These are phyloP conservation scores for Tethea ocularis DNA, from an alignment of 2,888 invertebrate genomes.

Conservation along the genomic window DNA sequence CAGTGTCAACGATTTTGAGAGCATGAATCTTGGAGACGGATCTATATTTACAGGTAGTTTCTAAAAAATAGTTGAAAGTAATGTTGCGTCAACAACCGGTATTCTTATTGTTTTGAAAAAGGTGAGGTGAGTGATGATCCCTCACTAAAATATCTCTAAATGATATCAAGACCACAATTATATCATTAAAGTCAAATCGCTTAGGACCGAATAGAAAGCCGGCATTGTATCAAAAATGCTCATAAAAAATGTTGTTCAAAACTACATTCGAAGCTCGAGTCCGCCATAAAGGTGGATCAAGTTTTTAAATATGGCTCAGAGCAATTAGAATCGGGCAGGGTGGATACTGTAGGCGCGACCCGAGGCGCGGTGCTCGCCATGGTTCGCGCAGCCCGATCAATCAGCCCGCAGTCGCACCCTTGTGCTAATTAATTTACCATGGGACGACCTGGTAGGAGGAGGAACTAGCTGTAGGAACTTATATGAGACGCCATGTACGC, in stretches of 20 bases:
- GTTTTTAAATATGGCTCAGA: slow-evolving; percentile 57
- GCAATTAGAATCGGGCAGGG: slow-evolving; percentile 60
- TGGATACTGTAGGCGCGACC: slow-evolving; percentile 51
- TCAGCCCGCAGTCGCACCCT: slow-evolving; percentile 59
- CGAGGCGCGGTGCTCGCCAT: slow-evolving; percentile 42
- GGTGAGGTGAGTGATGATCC: too few relatives aligned
- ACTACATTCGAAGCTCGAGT: slow-evolving; percentile 29
- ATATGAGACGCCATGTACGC: slow-evolving; percentile 19
- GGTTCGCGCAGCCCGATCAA: slow-evolving; percentile 50
- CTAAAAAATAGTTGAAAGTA: too few relatives aligned
- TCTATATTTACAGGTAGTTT: too few relatives aligned
- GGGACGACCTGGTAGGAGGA: slow-evolving; percentile 33
- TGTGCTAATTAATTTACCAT: slow-evolving; percentile 64
- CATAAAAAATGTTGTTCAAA: slow-evolving; percentile 39
- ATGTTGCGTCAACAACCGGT: too few relatives aligned
- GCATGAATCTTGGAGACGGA: neutral
- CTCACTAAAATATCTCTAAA: neutral
- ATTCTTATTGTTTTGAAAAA: too few relatives aligned
- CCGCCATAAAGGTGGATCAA: slow-evolving; percentile 51
- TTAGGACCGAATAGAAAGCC: slow-evolving; percentile 16
- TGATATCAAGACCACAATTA: neutral
- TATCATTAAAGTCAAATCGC: slow-evolving; percentile 3
- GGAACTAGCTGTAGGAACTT: slow-evolving; percentile 18
- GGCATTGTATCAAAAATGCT: slow-evolving; percentile 29
- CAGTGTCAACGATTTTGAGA: neutral